These are phyloP conservation scores for Synergus japonicus DNA, from an alignment of 2,888 invertebrate genomes.

Conservation along the genomic window DNA sequence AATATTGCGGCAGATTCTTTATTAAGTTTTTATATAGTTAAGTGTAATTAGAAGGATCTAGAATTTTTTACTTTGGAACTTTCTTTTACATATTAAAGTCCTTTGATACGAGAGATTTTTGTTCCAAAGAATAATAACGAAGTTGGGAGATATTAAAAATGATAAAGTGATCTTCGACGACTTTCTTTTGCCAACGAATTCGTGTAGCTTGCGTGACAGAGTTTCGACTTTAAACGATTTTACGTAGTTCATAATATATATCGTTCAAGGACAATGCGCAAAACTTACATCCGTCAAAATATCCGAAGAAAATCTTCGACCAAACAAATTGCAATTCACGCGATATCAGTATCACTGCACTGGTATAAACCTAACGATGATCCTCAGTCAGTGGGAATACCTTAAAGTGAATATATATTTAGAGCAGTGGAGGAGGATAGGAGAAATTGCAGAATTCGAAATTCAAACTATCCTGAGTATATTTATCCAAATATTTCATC, in stretches of 20 bases:
- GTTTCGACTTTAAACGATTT: constrained; percentile 26
- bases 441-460: background rate
- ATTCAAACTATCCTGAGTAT: background rate
- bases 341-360: constrained; percentile 29
- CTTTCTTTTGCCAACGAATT: constrained; percentile 7
- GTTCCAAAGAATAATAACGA: background rate
- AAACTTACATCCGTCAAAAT: constrained; percentile 33
- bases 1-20: background rate
- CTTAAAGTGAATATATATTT: background rate
- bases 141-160: constrained; percentile 12
- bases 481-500: background rate
- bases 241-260: constrained; percentile 32
- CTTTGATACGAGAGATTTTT: background rate
- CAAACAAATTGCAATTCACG: constrained; percentile 33
- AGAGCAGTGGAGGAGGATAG: background rate
- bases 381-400: background rate
- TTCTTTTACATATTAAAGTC: background rate
- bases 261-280: constrained; percentile 36
- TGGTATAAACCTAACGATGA: constrained; percentile 7
- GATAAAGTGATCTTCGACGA: constrained; percentile 26
- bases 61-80: background rate
- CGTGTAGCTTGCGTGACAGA: constrained; percentile 30
- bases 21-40: background rate
- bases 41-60: background rate
- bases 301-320: constrained; percentile 38